Evolutionary conservation across 2,888 invertebrate genomes (phyloP), one percentile per base, ranked within the genome.

Genomic region (Syrphus vitripennis): DNA sequence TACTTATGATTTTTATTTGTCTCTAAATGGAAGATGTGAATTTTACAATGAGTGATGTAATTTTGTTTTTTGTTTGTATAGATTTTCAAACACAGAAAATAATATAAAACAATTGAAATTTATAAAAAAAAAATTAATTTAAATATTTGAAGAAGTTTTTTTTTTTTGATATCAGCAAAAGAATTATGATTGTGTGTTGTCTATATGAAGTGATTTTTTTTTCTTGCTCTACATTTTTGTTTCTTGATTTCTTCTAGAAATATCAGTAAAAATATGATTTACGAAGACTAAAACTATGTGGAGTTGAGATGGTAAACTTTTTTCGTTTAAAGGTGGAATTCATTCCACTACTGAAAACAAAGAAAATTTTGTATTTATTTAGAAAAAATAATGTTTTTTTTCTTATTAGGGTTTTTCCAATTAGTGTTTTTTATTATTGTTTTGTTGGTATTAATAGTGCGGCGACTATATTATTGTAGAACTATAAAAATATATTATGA

Each of bases 261-360:
- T 12, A 55, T 50, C 67, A 86, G 48, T 77, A 50, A 70, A 86
- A 86, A 50, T 86, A 86, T 53, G 72, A 81, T 19, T 86, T 76
- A 72, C 84, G 84, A 14, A 86, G 72, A 69, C 81, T 77, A 40
- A 86, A 86, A 63, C 63, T 86, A 71, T 69, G 72, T 55, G 84
- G 77, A 24, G 67, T 86, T 45, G 84, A 77, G 67, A 81, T 72
- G 71, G 76, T 45, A 48, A 86, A 65, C 72, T 86, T 86, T 74
- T 72, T 86, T 67, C 80, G 65, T 81, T 77, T 86, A 45, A 81
- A 65, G 45, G 77, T 86, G 81, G 84, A 81, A 77, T 50, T 55
- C 26, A 34, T 61, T 77, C 84, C 84, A 86, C 81, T 31, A 86
- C 84, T 86, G 84, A 86, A 86, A 86, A 70, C 81, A 81, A 81